phyloP scores from a whole-genome alignment of 2,888 invertebrate species.

The Tinea trinotella region DNA sequence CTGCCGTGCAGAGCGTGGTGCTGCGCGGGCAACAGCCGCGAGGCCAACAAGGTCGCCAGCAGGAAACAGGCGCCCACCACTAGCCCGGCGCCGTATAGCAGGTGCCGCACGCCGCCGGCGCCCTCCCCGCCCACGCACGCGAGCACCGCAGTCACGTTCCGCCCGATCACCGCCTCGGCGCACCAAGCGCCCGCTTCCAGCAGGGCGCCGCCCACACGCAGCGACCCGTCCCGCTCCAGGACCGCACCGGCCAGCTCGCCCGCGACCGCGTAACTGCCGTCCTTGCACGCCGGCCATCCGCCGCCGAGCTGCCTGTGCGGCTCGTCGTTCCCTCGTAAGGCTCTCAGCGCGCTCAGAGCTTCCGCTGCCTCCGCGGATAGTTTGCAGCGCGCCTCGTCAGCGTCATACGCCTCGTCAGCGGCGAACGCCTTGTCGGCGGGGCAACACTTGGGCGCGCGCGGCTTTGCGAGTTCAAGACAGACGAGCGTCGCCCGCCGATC shows the following conservation, averaged over 20 bases:
- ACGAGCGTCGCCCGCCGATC: constrained; percentile 77
- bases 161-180: constrained; percentile 45
- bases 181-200: constrained; percentile 51
- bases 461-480: constrained; percentile 54
- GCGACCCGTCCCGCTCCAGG: constrained; percentile 67
- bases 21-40: constrained; percentile 84
- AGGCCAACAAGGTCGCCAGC: constrained; percentile 84
- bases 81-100: constrained; percentile 82
- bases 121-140: constrained; percentile 34
- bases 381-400: constrained; percentile 56
- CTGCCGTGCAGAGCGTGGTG: constrained; percentile 91
- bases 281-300: constrained; percentile 71
- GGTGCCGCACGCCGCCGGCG: constrained; percentile 63
- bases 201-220: constrained; percentile 56
- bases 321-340: constrained; percentile 36
- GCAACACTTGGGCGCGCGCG: constrained; percentile 77
- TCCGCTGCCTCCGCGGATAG: constrained; percentile 29
- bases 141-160: constrained; percentile 69
- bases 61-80: constrained; percentile 87
- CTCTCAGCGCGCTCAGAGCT: constrained; percentile 32
- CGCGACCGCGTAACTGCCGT: constrained; percentile 69
- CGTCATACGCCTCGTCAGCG: constrained; percentile 59
- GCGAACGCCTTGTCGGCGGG: constrained; percentile 70
- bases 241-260: constrained; percentile 68
- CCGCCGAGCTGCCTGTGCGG: constrained; percentile 33